Base-by-base conservation (phyloP, 1,140 invertebrate species). In the Pararge aegeria region DNA sequence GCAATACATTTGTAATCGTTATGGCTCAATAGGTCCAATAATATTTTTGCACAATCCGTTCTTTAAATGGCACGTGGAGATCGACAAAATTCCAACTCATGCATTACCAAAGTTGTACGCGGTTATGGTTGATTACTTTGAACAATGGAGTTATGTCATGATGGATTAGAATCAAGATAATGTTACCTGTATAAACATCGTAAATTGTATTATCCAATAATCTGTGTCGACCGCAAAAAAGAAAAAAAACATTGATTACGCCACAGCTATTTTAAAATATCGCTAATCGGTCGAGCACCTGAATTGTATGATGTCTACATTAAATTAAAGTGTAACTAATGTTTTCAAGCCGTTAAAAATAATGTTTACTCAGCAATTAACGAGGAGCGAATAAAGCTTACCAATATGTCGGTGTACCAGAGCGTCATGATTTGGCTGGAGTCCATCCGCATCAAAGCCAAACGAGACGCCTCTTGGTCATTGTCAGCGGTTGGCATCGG, bases 401-500 rank as follows among this genome's bases (percentile, higher is more conserved):
- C 87, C 87, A 89, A 66, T 81, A 89, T 75, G 75, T 89, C 79
- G 55, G 84, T 87, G 77, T 89, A 89, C 87, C 87, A 89, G 65
- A 89, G 82, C 72, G 87, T 89, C 87, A 89, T 89, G 59, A 70
- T 55, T 87, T 87, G 87, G 84, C 84, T 55, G 70, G 63, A 55
- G 67, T 87, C 84, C 87, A 89, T 78, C 64, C 61, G 70, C 75
- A 84, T 86, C 82, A 87, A 70, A 73, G 66, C 70, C 65, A 75
- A 75, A 68, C 70, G 74, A 71, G 66, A 75, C 66, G 64, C 68
- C 63, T 71, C 72, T 70, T 78, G 83, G 73, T 85, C 85, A 85
- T 87, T 85, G 82, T 89, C 80, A 82, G 70, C 64, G 67, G 63
- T 72, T 74, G 74, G 75, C 78, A 83, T 73, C 64, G 66, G 68